Evolutionary conservation across 2,797 vertebrate species (phyloP).

Genomic region (Etheostoma perlongum): DNA sequence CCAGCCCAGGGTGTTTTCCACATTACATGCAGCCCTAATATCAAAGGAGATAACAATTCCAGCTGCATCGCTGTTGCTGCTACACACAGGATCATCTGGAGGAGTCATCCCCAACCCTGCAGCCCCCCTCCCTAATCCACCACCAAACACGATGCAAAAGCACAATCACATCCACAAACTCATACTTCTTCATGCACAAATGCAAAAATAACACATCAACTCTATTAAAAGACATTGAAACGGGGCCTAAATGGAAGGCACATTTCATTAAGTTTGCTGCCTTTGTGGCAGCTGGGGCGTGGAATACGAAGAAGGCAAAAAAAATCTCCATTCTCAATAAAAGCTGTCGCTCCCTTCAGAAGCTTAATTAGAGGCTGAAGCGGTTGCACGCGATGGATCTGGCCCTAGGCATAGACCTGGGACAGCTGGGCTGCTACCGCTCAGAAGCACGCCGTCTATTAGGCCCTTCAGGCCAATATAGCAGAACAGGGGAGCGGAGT

Average conservation of each 20-base stretch:
- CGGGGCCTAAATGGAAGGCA: slow-evolving; percentile 1
- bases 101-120: slow-evolving; percentile 72
- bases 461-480: slow-evolving; percentile 64
- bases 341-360: slow-evolving; percentile 76
- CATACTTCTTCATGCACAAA: slow-evolving; percentile 9
- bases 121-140: slow-evolving; percentile 6
- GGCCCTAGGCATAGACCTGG: slow-evolving; percentile 70
- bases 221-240: background rate
- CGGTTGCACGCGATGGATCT: slow-evolving; percentile 78
- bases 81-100: slow-evolving; percentile 82
- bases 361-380: slow-evolving; percentile 82
- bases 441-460: slow-evolving; percentile 57
- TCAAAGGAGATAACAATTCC: slow-evolving; percentile 87
- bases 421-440: slow-evolving; percentile 60
- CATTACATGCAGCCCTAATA: slow-evolving; percentile 82
- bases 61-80: slow-evolving; percentile 80
- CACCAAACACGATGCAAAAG: slow-evolving; percentile 40
- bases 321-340: slow-evolving; percentile 71
- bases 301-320: slow-evolving; percentile 34
- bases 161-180: slow-evolving; percentile 34
- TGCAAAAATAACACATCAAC: background rate
- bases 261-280: slow-evolving; percentile 32
- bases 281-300: slow-evolving; percentile 42
- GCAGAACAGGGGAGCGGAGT: slow-evolving; percentile 26
- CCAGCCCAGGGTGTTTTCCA: slow-evolving; percentile 82